Base-by-base conservation (phyloP, 2,888 invertebrate genomes). In the Psylliodes chrysocephalus region DNA sequence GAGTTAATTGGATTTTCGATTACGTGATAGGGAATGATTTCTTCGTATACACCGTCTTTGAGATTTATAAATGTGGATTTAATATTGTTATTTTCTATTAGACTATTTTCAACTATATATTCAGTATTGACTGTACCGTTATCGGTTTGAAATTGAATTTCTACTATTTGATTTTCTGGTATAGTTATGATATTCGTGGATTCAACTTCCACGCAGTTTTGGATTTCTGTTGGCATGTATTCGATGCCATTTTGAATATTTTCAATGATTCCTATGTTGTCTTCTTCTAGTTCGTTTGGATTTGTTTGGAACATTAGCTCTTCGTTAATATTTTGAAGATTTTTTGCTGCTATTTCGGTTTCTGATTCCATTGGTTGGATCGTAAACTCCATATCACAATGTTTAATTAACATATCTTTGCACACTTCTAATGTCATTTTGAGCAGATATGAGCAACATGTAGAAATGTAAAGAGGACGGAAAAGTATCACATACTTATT, bases 131-230 rank as follows among this genome's bases (percentile, higher is more conserved):
- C 75, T 6, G 77, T 63, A 1, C 80, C 81, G 52, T 78, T 74
- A 3, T 77, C 78, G 51, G 77, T 79, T 66, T 77, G 75, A 52
- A 79, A 82, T 49, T 81, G 77, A 8, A 82, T 81, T 66, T 81
- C 79, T 19, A 82, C 78, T 19, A 82, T 79, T 67, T 80, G 79
- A 56, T 74, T 76, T 44, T 80, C 80, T 8, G 72, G 69, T 40
- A 80, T 73, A 56, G 68, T 78, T 15, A 81, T 78, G 4, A 79
- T 71, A 49, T 77, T 75, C 8, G 73, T 72, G 0, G 77, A 77
- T 60, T 78, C 78, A 38, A 79, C 72, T 71, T 79, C 79, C 2
- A 79, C 71, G 55, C 78, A 79, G 40, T 71, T 78, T 64, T 77
- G 75, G 3, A 77, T 76, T 17, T 75, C 77, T 0, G 71, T 65